These are phyloP conservation scores for Paedocypris sp. DNA, from an alignment of 2,113 vertebrate species.

Conservation along the genomic window DNA sequence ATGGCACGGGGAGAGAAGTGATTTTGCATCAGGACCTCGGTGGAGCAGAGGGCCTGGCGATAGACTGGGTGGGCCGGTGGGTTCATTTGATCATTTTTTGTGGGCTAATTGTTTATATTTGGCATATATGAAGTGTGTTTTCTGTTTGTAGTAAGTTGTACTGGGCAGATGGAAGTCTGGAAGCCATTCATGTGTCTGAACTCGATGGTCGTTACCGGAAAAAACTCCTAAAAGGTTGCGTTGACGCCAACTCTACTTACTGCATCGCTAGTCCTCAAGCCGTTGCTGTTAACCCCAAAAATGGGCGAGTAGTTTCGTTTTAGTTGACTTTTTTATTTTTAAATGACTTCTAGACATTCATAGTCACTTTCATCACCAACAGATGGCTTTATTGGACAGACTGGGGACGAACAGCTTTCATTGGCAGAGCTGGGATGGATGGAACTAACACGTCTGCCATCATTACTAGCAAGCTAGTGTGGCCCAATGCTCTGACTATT, in stretches of 20 bases:
- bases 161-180: constrained; percentile 78
- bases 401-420: constrained; percentile 82
- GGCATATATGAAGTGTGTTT: no score
- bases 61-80: constrained; percentile 77
- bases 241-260: constrained; percentile 81
- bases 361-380: neutral
- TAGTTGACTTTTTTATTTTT: neutral
- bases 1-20: constrained; percentile 76
- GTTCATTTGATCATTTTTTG: neutral
- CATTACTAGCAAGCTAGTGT: constrained; percentile 84
- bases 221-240: constrained; percentile 74
- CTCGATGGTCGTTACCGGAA: constrained; percentile 80
- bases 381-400: constrained; percentile 92
- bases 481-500: constrained; percentile 93
- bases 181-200: constrained; percentile 83
- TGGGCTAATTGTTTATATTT: no score
- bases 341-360: constrained; percentile 4
- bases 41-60: constrained; percentile 77
- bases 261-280: constrained; percentile 88
- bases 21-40: constrained; percentile 69
- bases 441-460: constrained; percentile 78
- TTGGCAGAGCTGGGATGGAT: constrained; percentile 88
- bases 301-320: constrained; percentile 63
- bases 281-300: constrained; percentile 82
- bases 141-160: constrained; percentile 84